These are phyloP conservation scores for Chrysolina oricalcia DNA, from an alignment of 2,888 invertebrate genomes.

Conservation along the genomic window DNA sequence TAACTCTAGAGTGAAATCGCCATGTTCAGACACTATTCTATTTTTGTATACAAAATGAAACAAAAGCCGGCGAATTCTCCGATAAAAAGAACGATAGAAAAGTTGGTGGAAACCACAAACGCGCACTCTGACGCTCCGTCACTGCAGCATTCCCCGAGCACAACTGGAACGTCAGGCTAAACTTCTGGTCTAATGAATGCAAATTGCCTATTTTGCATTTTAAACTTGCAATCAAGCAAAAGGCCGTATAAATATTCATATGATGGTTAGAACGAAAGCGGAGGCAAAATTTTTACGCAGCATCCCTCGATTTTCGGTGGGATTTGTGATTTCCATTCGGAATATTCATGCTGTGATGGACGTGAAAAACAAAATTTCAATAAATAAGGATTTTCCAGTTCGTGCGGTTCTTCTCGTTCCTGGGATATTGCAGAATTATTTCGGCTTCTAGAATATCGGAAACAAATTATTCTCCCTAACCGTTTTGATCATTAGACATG, in stretches of 20 bases:
- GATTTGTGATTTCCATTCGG: conserved; percentile 21
- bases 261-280: conserved; percentile 49
- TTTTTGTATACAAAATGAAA: background rate
- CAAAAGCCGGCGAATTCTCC: background rate
- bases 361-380: conserved; percentile 8
- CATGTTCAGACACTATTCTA: background rate
- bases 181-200: conserved; percentile 66
- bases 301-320: conserved; percentile 14
- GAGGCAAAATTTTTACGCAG: conserved; percentile 25
- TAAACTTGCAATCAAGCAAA: conserved; percentile 71
- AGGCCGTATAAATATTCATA: conserved; percentile 70
- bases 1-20: too few species aligned
- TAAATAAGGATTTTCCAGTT: conserved; percentile 19
- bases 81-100: background rate
- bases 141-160: conserved; percentile 40
- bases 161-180: conserved; percentile 53
- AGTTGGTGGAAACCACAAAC: conserved; percentile 18
- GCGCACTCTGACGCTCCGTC: conserved; percentile 26
- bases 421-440: background rate
- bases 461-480: background rate
- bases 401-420: background rate
- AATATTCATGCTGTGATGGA: conserved; percentile 17
- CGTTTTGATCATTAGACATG: background rate
- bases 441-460: background rate
- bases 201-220: conserved; percentile 71